Evolutionary conservation across 2,888 invertebrate genomes (phyloP), one percentile per base, ranked within the genome.

Genomic region (Drosophila melanosoma): DNA sequence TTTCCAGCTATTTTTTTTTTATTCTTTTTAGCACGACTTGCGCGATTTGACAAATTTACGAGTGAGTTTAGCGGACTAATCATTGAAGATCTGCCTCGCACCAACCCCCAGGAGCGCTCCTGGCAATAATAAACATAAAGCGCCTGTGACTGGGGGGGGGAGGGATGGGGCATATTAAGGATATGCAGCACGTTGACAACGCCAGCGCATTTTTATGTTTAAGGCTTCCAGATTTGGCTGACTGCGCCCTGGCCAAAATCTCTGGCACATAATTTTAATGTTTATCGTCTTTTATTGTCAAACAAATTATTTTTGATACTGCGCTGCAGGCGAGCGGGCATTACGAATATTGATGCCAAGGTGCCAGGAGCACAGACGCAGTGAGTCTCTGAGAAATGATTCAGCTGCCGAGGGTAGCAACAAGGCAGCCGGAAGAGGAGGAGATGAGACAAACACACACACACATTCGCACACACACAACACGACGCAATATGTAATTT

Each of bases 201-300:
- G 83, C 63, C 64, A 65, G 70, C 53, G 79, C 73, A 78, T 79
- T 82, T 76, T 75, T 63, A 38, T 69, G 48, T 73, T 60, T 61
- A 48, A 53, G 57, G 62, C 63, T 65, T 59, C 64, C 45, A 76
- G 42, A 58, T 60, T 61, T 67, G 49, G 48, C 48, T 51, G 51
- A 35, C 15, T 54, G 11, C 29, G 17, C 20, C 32, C 17, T 10
- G 33, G 33, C 49, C 33, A 52, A 81, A 79, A 87, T 79, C 81
- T 83, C 83, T 83, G 70, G 76, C 77, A 91, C 91, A 91, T 92
- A 90, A 91, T 91, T 91, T 91, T 91, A 91, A 92, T 92, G 92
- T 91, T 92, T 92, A 91, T 92, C 92, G 87, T 91, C 91, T 92
- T 91, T 92, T 91, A 92, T 92, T 91, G 91, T 91, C 92, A 91